Percentiles rank a stretch among this genome's conserved stretches.
Evolutionary conservation across 2,113 vertebrate genomes (phyloP).

Genomic region (Seriola quinqueradiata): DNA sequence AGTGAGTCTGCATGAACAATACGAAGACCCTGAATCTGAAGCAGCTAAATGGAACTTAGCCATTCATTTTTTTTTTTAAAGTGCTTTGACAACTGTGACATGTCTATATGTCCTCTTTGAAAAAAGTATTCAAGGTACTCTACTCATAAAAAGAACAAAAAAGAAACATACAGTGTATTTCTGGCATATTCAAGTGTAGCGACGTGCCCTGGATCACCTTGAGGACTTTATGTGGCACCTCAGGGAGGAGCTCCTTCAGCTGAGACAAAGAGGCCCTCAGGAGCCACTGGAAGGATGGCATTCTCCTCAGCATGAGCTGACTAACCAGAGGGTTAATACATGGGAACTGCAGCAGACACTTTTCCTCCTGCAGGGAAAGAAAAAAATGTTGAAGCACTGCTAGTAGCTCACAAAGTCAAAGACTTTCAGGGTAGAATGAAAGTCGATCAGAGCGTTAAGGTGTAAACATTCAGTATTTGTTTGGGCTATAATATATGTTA

Average conservation of each 20-base stretch:
- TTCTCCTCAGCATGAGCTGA: slow-evolving; percentile 90
- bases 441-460: no score
- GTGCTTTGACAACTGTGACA: background rate
- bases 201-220: slow-evolving; percentile 84
- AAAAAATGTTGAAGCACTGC: background rate
- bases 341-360: slow-evolving; percentile 88
- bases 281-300: slow-evolving; percentile 85
- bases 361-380: slow-evolving; percentile 85
- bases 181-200: background rate
- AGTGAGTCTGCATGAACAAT: background rate
- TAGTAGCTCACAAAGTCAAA: no score
- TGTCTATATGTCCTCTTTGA: background rate
- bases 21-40: background rate
- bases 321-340: slow-evolving; percentile 91
- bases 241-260: slow-evolving; percentile 88
- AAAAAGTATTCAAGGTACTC: background rate
- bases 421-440: background rate
- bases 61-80: no score
- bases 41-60: background rate
- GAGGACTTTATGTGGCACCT: slow-evolving; percentile 91
- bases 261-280: slow-evolving; percentile 86
- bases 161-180: background rate
- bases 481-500: no score
- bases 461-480: no score
- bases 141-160: background rate